These are phyloP conservation scores for Alfaro cultratus DNA, from an alignment of 2,797 vertebrate genomes.

Conservation along the genomic window DNA sequence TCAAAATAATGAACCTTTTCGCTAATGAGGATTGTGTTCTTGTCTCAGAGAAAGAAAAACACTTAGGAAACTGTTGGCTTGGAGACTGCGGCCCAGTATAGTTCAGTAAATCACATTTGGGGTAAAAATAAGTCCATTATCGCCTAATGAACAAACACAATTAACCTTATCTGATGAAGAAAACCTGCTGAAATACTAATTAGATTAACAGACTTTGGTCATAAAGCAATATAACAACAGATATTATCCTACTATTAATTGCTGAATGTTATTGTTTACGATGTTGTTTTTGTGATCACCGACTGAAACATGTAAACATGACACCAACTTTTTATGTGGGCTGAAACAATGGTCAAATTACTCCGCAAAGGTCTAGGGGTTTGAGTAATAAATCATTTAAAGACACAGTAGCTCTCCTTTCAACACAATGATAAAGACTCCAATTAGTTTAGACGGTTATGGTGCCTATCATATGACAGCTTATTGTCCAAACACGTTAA, in stretches of 20 bases:
- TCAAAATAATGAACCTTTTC: neutral
- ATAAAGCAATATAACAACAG: neutral
- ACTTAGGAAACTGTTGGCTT: neutral
- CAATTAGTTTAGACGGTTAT: conserved; percentile 45
- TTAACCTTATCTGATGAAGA: neutral
- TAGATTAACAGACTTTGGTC: neutral
- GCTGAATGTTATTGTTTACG: neutral
- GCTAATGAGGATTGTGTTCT: neutral
- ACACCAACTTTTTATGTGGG: conserved; percentile 15
- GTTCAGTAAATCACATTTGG: neutral
- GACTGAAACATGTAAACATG: conserved; percentile 19
- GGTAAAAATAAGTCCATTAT: neutral
- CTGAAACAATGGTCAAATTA: conserved; percentile 41
- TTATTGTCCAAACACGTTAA: conserved; percentile 43
- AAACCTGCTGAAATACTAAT: neutral
- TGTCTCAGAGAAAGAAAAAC: neutral
- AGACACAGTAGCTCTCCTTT: conserved; percentile 31
- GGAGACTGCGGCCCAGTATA: neutral
- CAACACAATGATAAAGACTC: conserved; percentile 48
- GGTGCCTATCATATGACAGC: conserved; percentile 42
- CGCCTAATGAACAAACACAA: neutral
- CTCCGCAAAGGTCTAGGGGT: conserved; percentile 37
- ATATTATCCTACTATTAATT: neutral
- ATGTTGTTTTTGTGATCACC: neutral
- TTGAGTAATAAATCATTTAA: conserved; percentile 72